Evolutionary conservation across 1,140 invertebrate genomes (phyloP).

Genomic region (Leptoteleia sp.): DNA sequence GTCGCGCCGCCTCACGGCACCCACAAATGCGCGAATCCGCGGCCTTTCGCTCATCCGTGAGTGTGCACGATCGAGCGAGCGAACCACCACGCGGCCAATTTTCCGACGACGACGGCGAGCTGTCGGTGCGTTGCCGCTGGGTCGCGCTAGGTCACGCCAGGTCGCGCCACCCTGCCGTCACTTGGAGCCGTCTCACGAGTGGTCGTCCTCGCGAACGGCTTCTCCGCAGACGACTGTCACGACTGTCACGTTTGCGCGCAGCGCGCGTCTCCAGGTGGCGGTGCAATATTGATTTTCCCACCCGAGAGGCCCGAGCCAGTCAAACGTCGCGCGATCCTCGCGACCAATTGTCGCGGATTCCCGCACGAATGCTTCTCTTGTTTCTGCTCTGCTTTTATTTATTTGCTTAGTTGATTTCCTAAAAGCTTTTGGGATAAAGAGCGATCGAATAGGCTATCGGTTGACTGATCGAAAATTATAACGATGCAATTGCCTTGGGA

Average conservation of each 20-base stretch:
- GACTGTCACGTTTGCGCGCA: constrained; percentile 65
- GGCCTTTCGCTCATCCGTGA: constrained; percentile 76
- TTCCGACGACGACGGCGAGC: not conserved
- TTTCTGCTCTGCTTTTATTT: too few relatives aligned
- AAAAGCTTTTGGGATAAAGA: too few relatives aligned
- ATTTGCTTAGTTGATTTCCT: too few relatives aligned
- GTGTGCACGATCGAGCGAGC: constrained; percentile 57
- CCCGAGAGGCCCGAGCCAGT: constrained; percentile 31
- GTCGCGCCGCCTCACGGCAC: constrained; percentile 77
- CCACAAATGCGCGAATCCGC: constrained; percentile 69
- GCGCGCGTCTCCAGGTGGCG: constrained; percentile 64
- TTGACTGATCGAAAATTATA: too few relatives aligned
- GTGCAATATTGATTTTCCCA: constrained; percentile 74
- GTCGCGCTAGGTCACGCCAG: constrained; percentile 41
- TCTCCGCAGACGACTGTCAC: constrained; percentile 30
- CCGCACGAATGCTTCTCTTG: too few relatives aligned
- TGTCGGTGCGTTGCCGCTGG: too few relatives aligned
- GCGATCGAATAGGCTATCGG: too few relatives aligned
- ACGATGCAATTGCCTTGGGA: too few relatives aligned
- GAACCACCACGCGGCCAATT: constrained; percentile 30
- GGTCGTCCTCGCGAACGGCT: constrained; percentile 33
- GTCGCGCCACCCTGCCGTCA: constrained; percentile 43
- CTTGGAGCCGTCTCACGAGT: not conserved
- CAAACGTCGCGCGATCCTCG: constrained; percentile 18
- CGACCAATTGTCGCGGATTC: too few relatives aligned